Conservation (phyloP, 2,888 invertebrate species). For the Tetropium fuscum region DNA sequence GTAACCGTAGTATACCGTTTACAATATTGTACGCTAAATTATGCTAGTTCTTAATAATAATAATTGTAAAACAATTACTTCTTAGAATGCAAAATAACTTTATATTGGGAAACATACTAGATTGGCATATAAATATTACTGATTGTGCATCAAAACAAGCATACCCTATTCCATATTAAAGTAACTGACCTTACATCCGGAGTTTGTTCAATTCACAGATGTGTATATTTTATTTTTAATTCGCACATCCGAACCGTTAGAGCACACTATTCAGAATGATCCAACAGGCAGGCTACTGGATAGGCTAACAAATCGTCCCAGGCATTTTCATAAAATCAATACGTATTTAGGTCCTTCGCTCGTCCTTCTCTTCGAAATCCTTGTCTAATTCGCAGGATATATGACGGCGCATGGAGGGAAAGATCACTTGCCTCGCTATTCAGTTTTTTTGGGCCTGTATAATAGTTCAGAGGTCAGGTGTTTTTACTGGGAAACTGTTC, state of each 20-base stretch:
- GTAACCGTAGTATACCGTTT: no score
- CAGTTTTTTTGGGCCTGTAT: no score
- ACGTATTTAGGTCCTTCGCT: slow-evolving; percentile 12
- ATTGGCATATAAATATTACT: not conserved
- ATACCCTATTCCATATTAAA: slow-evolving; percentile 7
- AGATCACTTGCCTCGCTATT: no score
- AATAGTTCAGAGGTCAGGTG: no score
- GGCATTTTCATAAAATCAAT: slow-evolving; percentile 23
- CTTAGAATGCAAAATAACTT: no score
- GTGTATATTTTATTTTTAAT: not conserved
- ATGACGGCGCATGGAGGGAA: no score
- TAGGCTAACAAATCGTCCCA: slow-evolving; percentile 17
- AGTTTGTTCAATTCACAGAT: not conserved
- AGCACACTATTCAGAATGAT: slow-evolving; percentile 21
- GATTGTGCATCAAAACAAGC: not conserved
- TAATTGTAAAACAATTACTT: no score
- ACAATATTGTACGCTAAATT: no score
- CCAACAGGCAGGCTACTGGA: not conserved
- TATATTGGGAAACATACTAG: no score
- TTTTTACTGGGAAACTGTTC: no score
- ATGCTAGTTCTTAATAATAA: no score
- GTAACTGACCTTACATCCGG: not conserved
- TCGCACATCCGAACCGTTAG: not conserved
- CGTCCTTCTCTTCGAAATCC: not conserved
- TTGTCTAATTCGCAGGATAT: slow-evolving; percentile 6